Base-by-base conservation (phyloP, 2,797 vertebrate species). In the Argentina silus region DNA sequence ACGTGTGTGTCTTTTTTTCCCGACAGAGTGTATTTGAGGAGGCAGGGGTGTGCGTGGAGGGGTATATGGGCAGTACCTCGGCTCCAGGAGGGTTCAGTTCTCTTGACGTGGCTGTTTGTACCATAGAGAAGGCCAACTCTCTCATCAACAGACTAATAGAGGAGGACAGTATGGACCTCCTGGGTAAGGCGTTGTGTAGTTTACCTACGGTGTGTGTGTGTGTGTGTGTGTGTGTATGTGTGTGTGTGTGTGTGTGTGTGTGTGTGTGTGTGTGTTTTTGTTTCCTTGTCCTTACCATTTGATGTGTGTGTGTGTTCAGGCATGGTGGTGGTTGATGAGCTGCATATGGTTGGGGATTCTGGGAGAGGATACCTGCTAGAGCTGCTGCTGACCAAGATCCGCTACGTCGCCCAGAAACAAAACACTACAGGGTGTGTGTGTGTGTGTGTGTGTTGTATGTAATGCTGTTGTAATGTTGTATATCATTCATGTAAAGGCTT, bases 91-190 rank as follows among this genome's bases (percentile, higher is more conserved):
- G 77, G 8, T 99, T 99, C 80, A 87, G 92, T 70, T 86, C 93
- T 0, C 79, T 98, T 86, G 97, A 98, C 78, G 91, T 99, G 81
- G 97, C 97, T 75, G 95, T 99, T 80, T 99, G 97, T 87, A 99
- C 98, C 78, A 98, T 98, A 70, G 98, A 99, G 90, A 98, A 97
- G 91, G 98, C 98, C 74, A 99, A 98, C 36, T 94, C 97, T 60
- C 92, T 99, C 9, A 86, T 99, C 75, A 99, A 98, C 78, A 95
- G 93, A 83, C 95, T 99, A 7, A 98, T 98, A 85, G 96, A 98
- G 79, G 97, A 99, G 78, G 93, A 95, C 72, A 92, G 83, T 79
- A 94, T 98, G 88, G 92, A 92, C 77, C 86, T 93, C 27, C 86
- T 99, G 69, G 98, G 98, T 99, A 95, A 94, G 44, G n/a, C 27